phyloP scores from a whole-genome alignment of 2,113 vertebrate genomes.

The Brevimyrus niger region DNA sequence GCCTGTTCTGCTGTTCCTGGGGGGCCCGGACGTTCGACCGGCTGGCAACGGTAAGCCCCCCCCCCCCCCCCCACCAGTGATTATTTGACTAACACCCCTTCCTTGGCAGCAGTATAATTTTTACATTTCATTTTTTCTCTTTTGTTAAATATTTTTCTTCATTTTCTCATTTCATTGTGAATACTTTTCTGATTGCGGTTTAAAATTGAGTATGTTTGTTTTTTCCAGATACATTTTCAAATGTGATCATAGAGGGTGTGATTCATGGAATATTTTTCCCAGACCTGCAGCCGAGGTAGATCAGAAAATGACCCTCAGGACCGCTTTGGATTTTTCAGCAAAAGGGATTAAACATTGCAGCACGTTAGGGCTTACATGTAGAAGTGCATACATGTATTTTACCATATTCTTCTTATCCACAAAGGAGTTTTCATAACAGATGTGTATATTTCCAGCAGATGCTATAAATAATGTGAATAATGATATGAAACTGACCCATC shows the following conservation, averaged over 20 bases:
- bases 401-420: neutral
- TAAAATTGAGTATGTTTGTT: neutral
- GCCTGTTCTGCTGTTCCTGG: slow-evolving; percentile 88
- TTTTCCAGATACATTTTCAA: slow-evolving; percentile 53
- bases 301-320: neutral
- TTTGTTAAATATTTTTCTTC: neutral
- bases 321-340: neutral
- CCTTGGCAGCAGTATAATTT: neutral
- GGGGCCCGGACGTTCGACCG: slow-evolving; percentile 93
- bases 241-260: slow-evolving; percentile 67
- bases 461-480: neutral
- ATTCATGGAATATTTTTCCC: slow-evolving; percentile 65
- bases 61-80: slow-evolving; percentile 51
- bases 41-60: slow-evolving; percentile 70
- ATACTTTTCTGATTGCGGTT: neutral
- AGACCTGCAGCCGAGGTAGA: slow-evolving; percentile 64
- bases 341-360: slow-evolving; percentile 14
- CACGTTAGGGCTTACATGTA: neutral
- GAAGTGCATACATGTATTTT: neutral
- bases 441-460: neutral
- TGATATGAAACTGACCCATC: neutral
- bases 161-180: neutral
- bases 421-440: neutral
- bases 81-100: slow-evolving; percentile 27
- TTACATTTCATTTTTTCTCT: neutral